phyloP scores from a whole-genome alignment of 1,140 invertebrate genomes.

The Drosophila arizonae region DNA sequence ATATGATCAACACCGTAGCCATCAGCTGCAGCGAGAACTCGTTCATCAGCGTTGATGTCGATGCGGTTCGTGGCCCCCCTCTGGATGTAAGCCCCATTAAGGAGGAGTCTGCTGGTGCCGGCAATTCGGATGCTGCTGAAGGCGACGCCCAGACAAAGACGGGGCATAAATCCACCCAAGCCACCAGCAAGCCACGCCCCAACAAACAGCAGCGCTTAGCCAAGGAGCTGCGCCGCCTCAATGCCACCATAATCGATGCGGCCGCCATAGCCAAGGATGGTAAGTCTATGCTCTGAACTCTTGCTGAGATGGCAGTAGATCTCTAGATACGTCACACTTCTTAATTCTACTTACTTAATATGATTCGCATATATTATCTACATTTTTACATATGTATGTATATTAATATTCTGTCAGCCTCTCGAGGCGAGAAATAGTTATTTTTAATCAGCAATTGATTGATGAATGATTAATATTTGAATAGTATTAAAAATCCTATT shows the following conservation, averaged over 20 bases:
- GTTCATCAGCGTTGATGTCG: conserved; percentile 66
- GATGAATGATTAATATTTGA: no score
- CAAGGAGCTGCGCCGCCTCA: conserved; percentile 72
- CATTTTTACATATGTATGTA: no score
- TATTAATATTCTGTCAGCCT: no score
- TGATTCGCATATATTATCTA: no score
- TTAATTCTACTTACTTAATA: no score
- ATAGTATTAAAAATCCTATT: no score
- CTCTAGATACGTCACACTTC: no score
- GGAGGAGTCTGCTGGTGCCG: conserved; percentile 19
- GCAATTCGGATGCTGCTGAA: neutral
- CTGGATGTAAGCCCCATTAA: conserved; percentile 18
- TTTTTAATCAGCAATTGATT: no score
- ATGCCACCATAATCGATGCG: conserved; percentile 80
- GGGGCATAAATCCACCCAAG: conserved; percentile 19
- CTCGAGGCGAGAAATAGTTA: no score
- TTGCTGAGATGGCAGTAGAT: no score
- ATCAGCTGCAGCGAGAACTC: conserved; percentile 80
- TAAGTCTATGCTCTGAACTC: conserved; percentile 24
- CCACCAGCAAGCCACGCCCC: conserved; percentile 5
- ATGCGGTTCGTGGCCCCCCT: neutral
- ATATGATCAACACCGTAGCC: conserved; percentile 82
- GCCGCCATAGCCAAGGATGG: conserved; percentile 62
- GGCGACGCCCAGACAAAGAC: conserved; percentile 2
- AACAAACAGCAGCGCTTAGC: conserved; percentile 68